These are phyloP conservation scores for Tetragnatha versicolor DNA, from an alignment of 1,140 invertebrate genomes.

Conservation along the genomic window DNA sequence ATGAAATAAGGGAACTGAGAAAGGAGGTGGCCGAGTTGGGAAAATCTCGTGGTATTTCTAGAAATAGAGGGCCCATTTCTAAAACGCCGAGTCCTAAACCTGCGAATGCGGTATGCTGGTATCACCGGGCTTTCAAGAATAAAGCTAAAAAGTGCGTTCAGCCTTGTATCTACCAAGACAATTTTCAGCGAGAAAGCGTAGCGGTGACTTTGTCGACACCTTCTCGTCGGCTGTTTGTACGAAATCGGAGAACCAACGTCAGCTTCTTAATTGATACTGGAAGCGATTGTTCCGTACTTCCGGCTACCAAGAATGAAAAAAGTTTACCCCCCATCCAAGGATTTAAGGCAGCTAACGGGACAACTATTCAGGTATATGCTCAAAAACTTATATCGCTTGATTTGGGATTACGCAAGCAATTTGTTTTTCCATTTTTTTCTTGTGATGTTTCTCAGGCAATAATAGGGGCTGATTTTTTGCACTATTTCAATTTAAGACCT, in stretches of 20 bases:
- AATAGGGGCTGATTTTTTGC: slow-evolving; percentile 49
- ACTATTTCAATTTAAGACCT: slow-evolving; percentile 34
- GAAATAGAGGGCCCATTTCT: too few relatives aligned
- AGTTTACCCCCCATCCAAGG: background rate
- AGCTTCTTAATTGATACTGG: slow-evolving; percentile 45
- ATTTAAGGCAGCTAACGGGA: slow-evolving; percentile 28
- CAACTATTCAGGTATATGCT: slow-evolving; percentile 29
- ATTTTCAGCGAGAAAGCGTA: too few relatives aligned
- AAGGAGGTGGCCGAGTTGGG: too few relatives aligned
- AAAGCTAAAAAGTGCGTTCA: too few relatives aligned
- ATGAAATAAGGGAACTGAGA: too few relatives aligned
- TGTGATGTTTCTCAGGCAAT: slow-evolving; percentile 5
- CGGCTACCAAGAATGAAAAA: background rate
- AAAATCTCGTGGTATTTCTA: too few relatives aligned
- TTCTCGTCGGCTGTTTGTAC: slow-evolving; percentile 16
- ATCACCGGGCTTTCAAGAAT: too few relatives aligned
- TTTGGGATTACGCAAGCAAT: slow-evolving; percentile 19
- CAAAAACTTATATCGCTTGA: slow-evolving; percentile 8
- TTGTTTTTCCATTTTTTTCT: slow-evolving; percentile 30
- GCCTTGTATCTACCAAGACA: too few relatives aligned
- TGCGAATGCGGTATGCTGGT: too few relatives aligned
- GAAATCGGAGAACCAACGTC: slow-evolving; percentile 2
- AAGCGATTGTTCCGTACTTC: background rate
- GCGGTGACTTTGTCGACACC: too few relatives aligned
- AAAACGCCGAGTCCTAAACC: too few relatives aligned